These are phyloP conservation scores for Embidobia sp. DNA, from an alignment of 2,888 invertebrate genomes.

Conservation along the genomic window DNA sequence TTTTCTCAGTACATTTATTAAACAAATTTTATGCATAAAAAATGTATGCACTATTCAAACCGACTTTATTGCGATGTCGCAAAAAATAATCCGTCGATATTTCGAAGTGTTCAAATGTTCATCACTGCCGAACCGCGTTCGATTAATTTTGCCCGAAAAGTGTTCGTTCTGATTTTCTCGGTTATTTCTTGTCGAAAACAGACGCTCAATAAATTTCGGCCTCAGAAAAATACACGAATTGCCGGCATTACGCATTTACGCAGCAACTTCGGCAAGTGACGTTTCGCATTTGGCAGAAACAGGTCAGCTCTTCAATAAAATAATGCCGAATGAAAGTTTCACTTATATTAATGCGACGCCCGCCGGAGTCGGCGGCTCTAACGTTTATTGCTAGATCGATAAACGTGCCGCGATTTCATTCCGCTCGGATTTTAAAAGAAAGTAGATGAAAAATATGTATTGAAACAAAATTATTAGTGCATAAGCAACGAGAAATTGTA, in stretches of 20 bases:
- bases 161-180: too few species aligned
- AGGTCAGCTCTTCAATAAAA: slow-evolving; percentile 48
- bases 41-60: too few species aligned
- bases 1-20: too few species aligned
- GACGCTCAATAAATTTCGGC: slow-evolving; percentile 3
- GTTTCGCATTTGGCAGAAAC: slow-evolving; percentile 22
- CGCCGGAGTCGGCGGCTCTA: slow-evolving; percentile 28
- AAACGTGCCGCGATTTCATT: slow-evolving; percentile 25
- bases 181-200: slow-evolving; percentile 3
- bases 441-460: too few species aligned
- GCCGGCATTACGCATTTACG: slow-evolving; percentile 17
- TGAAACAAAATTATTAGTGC: too few species aligned
- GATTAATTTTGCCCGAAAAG: slow-evolving; percentile 16
- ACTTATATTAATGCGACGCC: slow-evolving; percentile 25
- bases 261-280: slow-evolving; percentile 18
- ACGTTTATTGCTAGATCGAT: slow-evolving; percentile 31
- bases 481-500: too few species aligned
- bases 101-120: too few species aligned
- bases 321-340: slow-evolving; percentile 42
- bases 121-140: too few species aligned
- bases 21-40: too few species aligned
- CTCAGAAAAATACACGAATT: not conserved
- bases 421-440: slow-evolving; percentile 1
- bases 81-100: too few species aligned
- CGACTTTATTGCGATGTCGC: too few species aligned